Evolutionary conservation across 2,113 vertebrate species (phyloP), one percentile per base, ranked within the genome.

Genomic region (Hippoglossus stenolepis): DNA sequence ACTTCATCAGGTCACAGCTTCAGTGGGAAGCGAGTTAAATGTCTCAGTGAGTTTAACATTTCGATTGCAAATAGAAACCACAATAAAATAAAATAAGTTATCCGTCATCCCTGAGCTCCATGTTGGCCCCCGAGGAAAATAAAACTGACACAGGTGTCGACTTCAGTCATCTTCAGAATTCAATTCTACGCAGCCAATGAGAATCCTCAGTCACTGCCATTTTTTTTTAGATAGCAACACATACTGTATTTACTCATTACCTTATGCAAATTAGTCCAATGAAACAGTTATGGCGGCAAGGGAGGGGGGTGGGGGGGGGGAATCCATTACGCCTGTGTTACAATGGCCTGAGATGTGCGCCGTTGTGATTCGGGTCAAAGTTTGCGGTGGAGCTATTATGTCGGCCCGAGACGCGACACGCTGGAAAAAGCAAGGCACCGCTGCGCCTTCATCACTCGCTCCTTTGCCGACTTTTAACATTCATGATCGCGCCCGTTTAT

Each of bases 201-300:
- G 83, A 70, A 68, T 47, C 38, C 80, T 66, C 65, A 47, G 85
- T 86, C 51, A 20, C 77, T 65, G 82, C 82, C 69, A 65, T 89
- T 85, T 93, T 82, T 77, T 54, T 21, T 9, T 4, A 90, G 89
- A 93, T 89, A 92, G 77, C 76, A 18, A 31, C 53, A 72, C 60
- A 62, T 73, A 74, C 49, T 71, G 75, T 81, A 91, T 91, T 91
- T 87, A 87, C 88, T 90, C 79, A 92, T 93, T 93, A 89, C 89
- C 64, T 47, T 51, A 91, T 91, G 91, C 81, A 91, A 92, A 93
- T 90, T 43, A 86, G 65, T 79, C 84, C 77, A 92, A 89, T 90
- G 91, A 90, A 88, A 91, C 77, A 87, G 47, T 51, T 51, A 51
- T 51, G 15, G 47, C 17, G 14, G 47, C 15, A 17, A 18, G 47